phyloP scores from a whole-genome alignment of 2,888 invertebrate species.

The Flabesymbios commensalis region DNA sequence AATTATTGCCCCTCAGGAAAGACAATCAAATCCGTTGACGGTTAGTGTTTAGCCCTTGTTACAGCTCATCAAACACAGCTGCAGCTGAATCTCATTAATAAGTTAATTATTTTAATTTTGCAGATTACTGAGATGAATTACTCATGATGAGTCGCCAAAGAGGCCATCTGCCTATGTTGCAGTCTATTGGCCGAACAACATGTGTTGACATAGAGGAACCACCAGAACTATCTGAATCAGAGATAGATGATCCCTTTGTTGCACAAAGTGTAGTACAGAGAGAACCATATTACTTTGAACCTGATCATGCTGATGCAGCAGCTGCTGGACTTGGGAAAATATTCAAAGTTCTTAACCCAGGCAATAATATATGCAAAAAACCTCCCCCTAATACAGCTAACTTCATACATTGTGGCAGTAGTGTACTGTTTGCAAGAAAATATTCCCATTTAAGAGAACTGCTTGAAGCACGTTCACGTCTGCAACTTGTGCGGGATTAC shows the following conservation, averaged over 20 bases:
- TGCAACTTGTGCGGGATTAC: conserved; percentile 53
- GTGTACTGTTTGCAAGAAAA: conserved; percentile 43
- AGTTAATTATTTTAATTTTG: too few species aligned
- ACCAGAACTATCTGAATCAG: conserved; percentile 26
- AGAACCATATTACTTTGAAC: conserved; percentile 34
- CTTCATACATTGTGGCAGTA: conserved; percentile 53
- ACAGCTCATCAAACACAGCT: too few species aligned
- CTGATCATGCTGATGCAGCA: conserved; percentile 44
- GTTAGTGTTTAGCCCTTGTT: too few species aligned
- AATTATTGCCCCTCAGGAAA: too few species aligned
- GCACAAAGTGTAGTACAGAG: conserved; percentile 7
- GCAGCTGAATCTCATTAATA: too few species aligned
- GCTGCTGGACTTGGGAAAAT: conserved; percentile 41
- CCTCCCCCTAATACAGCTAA: conserved; percentile 22
- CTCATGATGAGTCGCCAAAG: conserved; percentile 10
- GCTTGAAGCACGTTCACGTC: conserved; percentile 47
- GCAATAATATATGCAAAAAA: conserved; percentile 49
- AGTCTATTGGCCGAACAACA: conserved; percentile 43
- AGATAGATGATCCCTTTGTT: conserved; percentile 9
- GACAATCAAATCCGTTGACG: too few species aligned
- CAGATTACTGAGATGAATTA: too few species aligned
- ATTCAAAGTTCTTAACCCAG: conserved; percentile 51
- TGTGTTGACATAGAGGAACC: conserved; percentile 46
- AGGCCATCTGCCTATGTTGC: conserved; percentile 43
- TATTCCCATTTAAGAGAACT: conserved; percentile 45